Evolutionary conservation across 2,113 vertebrate species (phyloP).

Genomic region (Cyprinodon tularosa): DNA sequence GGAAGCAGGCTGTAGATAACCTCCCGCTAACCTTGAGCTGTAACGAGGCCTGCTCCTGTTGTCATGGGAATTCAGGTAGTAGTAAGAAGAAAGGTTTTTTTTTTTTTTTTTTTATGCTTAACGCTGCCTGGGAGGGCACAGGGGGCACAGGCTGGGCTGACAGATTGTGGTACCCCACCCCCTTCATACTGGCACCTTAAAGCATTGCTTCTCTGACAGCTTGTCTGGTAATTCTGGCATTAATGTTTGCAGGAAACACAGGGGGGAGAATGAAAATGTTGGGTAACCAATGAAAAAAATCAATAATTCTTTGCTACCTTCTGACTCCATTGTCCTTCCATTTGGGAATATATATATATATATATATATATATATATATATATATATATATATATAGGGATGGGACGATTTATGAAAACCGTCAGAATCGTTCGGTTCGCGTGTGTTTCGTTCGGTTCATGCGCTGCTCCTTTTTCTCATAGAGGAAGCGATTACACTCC

Average conservation of each 20-base stretch:
- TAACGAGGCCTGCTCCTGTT: slow-evolving; percentile 59
- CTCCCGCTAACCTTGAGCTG: slow-evolving; percentile 76
- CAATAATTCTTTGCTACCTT: slow-evolving; percentile 11
- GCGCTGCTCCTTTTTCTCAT: no score
- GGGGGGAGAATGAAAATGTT: slow-evolving; percentile 14
- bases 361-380: no score
- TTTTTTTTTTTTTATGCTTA: slow-evolving; percentile 28
- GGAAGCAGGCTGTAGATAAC: slow-evolving; percentile 63
- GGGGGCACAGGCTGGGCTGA: slow-evolving; percentile 63
- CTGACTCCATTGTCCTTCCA: slow-evolving; percentile 20
- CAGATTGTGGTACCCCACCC: slow-evolving; percentile 57
- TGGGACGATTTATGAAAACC: no score
- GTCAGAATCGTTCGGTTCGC: no score
- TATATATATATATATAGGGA: no score
- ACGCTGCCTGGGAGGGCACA: slow-evolving; percentile 39
- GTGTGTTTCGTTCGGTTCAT: no score
- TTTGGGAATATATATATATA: no score
- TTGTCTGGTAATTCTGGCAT: slow-evolving; percentile 50
- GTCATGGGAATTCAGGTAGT: slow-evolving; percentile 59
- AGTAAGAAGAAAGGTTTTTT: slow-evolving; percentile 20
- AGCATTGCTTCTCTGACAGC: slow-evolving; percentile 52
- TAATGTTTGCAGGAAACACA: slow-evolving; percentile 21
- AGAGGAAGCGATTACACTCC: no score
- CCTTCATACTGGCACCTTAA: slow-evolving; percentile 56
- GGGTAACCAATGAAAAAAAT: slow-evolving; percentile 3